Evolutionary conservation across 2,797 vertebrate species (phyloP).

Genomic region (Austrolebias charrua): DNA sequence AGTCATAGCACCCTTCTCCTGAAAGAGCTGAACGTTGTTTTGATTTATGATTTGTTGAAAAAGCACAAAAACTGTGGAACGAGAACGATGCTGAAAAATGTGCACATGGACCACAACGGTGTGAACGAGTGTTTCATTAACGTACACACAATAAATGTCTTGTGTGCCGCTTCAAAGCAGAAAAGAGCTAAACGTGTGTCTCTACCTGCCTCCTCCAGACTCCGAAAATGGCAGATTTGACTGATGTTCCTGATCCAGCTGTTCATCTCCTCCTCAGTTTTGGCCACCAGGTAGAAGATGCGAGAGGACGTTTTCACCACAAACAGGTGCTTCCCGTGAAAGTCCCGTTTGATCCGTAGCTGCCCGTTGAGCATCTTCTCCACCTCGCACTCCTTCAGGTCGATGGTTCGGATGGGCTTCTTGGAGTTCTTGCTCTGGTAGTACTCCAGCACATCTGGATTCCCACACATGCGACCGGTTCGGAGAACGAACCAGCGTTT

Average conservation of each 20-base stretch:
- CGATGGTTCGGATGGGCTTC: slow-evolving; percentile 93
- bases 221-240: slow-evolving; percentile 90
- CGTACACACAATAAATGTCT: background rate
- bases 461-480: slow-evolving; percentile 92
- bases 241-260: slow-evolving; percentile 92
- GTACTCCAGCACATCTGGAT: slow-evolving; percentile 95
- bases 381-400: slow-evolving; percentile 92
- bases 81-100: no score
- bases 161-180: background rate
- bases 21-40: no score
- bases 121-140: no score
- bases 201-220: slow-evolving; percentile 85
- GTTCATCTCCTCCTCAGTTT: slow-evolving; percentile 96
- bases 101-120: no score
- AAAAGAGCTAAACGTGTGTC: background rate
- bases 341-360: slow-evolving; percentile 86
- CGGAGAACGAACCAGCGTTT: slow-evolving; percentile 98
- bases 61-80: no score
- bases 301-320: slow-evolving; percentile 90
- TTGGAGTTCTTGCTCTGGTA: slow-evolving; percentile 90
- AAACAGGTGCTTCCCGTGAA: slow-evolving; percentile 92
- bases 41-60: no score
- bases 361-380: slow-evolving; percentile 85
- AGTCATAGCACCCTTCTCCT: no score
- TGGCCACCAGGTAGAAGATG: slow-evolving; percentile 95